Percentiles rank a stretch among this genome's conserved stretches.
Evolutionary conservation across 2,797 vertebrate species (phyloP).

Genomic region (Enteromius paludinosus): DNA sequence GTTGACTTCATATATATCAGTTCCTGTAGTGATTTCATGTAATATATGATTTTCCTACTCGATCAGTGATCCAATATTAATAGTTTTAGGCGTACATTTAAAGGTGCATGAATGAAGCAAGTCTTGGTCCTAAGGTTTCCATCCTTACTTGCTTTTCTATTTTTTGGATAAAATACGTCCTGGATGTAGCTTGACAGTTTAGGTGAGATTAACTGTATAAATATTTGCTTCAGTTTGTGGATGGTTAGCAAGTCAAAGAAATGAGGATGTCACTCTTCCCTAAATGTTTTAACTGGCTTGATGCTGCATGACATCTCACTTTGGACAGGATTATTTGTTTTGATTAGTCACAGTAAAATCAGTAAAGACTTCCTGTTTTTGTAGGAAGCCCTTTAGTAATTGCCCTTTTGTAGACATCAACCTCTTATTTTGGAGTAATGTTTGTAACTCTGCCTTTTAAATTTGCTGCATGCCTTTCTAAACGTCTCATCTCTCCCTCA

Average conservation of each 20-base stretch:
- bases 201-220: not conserved
- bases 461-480: not conserved
- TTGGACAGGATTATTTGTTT: not conserved
- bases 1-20: not conserved
- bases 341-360: not conserved
- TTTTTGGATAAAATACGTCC: not conserved
- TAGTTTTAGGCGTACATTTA: not conserved
- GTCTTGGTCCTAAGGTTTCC: not conserved
- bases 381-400: not conserved
- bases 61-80: not conserved
- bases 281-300: not conserved
- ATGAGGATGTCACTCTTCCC: not conserved
- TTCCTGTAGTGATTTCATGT: not conserved
- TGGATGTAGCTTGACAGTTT: not conserved
- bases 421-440: not conserved
- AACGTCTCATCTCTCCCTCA: conserved; percentile 57
- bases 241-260: not conserved
- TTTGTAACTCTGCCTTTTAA: not conserved
- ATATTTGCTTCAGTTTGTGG: not conserved
- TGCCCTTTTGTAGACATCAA: not conserved
- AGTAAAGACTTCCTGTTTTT: not conserved
- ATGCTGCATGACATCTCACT: not conserved
- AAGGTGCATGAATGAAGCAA: not conserved
- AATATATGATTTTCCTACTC: not conserved
- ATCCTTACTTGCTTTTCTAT: not conserved